Evolutionary conservation across 2,113 vertebrate genomes (phyloP).

Genomic region (Neotragus moschatus): DNA sequence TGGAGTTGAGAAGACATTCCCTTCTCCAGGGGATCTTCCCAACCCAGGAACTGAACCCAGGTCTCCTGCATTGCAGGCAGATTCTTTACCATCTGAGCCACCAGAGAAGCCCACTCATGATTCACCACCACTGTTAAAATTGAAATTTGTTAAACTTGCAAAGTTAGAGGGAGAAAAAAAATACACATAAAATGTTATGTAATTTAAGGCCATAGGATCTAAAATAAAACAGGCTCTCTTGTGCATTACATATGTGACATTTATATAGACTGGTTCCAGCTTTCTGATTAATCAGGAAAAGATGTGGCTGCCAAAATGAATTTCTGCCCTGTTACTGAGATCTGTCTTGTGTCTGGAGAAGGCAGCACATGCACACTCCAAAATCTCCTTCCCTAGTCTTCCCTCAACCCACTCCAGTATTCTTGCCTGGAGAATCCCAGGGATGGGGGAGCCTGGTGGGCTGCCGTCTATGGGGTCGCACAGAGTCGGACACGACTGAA

Average conservation of each 20-base stretch:
- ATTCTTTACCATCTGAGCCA: not conserved
- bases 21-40: not conserved
- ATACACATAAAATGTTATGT: not conserved
- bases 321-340: not conserved
- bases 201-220: slow-evolving; percentile 34
- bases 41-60: not conserved
- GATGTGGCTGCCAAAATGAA: not conserved
- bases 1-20: not conserved
- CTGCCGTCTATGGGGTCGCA: too few relatives aligned
- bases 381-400: not conserved
- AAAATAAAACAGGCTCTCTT: slow-evolving; percentile 45
- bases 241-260: slow-evolving; percentile 23
- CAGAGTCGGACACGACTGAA: too few relatives aligned
- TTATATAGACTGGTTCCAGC: slow-evolving; percentile 26
- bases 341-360: not conserved
- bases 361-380: not conserved
- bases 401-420: too few relatives aligned
- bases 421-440: too few relatives aligned
- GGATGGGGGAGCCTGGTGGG: too few relatives aligned
- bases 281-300: slow-evolving; percentile 34
- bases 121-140: not conserved
- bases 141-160: not conserved
- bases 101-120: not conserved
- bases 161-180: not conserved
- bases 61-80: not conserved